phyloP scores from a whole-genome alignment of 2,113 vertebrate species.

The Acanthochromis polyacanthus region DNA sequence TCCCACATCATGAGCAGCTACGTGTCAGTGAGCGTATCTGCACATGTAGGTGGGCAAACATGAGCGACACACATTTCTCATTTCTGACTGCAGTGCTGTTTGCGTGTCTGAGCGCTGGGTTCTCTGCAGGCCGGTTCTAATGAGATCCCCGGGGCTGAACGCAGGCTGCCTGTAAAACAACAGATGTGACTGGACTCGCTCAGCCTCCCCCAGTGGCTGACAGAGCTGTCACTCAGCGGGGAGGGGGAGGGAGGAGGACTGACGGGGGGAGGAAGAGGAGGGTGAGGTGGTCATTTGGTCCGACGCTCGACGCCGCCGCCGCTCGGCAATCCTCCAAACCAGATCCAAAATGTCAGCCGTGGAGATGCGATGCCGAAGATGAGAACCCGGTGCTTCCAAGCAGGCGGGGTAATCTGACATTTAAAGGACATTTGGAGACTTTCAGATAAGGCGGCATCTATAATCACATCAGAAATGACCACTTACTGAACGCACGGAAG shows the following conservation, averaged over 20 bases:
- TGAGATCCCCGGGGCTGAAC: conserved; percentile 80
- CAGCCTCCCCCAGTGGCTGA: conserved; percentile 50
- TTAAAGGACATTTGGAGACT: conserved; percentile 59
- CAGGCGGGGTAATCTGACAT: conserved; percentile 60
- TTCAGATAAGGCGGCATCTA: conserved; percentile 57
- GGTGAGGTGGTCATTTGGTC: conserved; percentile 49
- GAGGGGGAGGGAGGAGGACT: conserved; percentile 50
- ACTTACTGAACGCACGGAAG: conserved; percentile 26
- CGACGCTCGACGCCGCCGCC: conserved; percentile 52
- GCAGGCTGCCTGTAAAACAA: conserved; percentile 76
- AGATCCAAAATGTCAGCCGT: conserved; percentile 67
- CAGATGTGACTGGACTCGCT: conserved; percentile 77
- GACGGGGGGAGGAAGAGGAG: conserved; percentile 45
- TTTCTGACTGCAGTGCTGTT: conserved; percentile 39
- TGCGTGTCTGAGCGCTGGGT: conserved; percentile 56
- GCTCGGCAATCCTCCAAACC: conserved; percentile 48
- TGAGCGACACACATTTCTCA: conserved; percentile 4
- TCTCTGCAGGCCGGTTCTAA: conserved; percentile 73
- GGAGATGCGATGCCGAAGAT: conserved; percentile 46
- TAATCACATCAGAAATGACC: conserved; percentile 46
- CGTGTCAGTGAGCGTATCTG: not conserved
- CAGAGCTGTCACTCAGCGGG: conserved; percentile 70
- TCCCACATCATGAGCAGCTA: too few species aligned
- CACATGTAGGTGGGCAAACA: conserved; percentile 1
- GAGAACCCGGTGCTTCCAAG: conserved; percentile 38